Evolutionary conservation across 2,797 vertebrate species (phyloP).

Genomic region (Acanthiza pusilla): DNA sequence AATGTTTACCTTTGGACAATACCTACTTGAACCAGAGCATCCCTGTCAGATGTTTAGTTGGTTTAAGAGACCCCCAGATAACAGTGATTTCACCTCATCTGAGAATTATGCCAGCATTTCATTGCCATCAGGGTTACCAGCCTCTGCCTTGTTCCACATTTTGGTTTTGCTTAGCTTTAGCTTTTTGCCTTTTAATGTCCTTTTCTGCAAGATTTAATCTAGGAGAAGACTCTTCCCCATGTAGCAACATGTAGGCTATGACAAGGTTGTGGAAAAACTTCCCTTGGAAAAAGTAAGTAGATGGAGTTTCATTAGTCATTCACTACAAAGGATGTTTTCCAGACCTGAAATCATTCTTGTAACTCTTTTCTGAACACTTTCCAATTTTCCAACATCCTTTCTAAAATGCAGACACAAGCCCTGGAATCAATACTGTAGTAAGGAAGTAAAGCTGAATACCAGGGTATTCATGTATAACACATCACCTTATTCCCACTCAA

Average conservation of each 20-base stretch:
- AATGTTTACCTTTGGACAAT: background rate
- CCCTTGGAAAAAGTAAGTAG: constrained; percentile 56
- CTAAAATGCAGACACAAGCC: background rate
- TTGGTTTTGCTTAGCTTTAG: background rate
- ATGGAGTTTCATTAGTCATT: constrained; percentile 62
- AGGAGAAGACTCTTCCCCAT: constrained; percentile 25
- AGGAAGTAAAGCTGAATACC: background rate
- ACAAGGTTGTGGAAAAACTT: constrained; percentile 60
- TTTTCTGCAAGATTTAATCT: constrained; percentile 58
- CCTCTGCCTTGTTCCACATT: background rate
- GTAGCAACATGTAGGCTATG: constrained; percentile 61
- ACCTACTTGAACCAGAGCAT: background rate
- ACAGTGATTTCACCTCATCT: background rate
- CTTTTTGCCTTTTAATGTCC: constrained; percentile 14
- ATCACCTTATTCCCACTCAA: background rate
- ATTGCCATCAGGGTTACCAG: background rate
- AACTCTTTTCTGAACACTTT: constrained; percentile 43
- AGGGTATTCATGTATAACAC: background rate
- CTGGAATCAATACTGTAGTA: background rate
- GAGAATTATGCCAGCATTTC: background rate
- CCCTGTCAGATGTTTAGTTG: background rate
- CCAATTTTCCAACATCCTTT: constrained; percentile 58
- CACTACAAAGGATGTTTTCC: constrained; percentile 65
- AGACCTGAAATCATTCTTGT: constrained; percentile 64
- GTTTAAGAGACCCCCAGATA: background rate